Base-by-base conservation (phyloP, 2,888 invertebrate genomes). In the Drosophila falleni region DNA sequence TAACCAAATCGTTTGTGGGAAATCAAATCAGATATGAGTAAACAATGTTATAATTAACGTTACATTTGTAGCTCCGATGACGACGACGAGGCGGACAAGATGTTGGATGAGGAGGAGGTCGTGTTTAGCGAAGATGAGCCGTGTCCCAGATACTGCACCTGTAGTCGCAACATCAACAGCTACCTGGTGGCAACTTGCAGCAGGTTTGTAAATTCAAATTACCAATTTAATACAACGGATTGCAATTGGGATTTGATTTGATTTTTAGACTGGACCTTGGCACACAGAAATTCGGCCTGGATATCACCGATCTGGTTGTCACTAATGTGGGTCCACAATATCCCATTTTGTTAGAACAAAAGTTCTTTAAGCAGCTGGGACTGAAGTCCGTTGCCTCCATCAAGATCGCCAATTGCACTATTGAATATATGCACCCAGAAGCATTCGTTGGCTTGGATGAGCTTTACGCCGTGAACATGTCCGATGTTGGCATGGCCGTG, bases 381-480 rank as follows among this genome's bases (percentile, higher is more conserved):
- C 93, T 96, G 29, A 94, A 95, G 80, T 94, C 94, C 81, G 93
- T 96, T 39, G 94, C 95, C 26, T 95, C 95, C 3, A 94, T 96
- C 15, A 95, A 95, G 87, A 95, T 96, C 80, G 94, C 94, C 56
- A 95, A 96, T 90, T 95, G 95, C 69, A 95, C 95, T 10, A 95
- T 97, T 84, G 93, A 94, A 49, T 94, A 94, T 62, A 94, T 96
- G 76, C 95, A 95, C 80, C 94, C 94, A 19, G 95, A 94, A 51
- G 96, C 96, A 0, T 97, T 97, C 93, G 94, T 94, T 71, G 95
- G 95, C 5, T 93, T 96, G 56, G 93, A 94, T 19, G 94, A 95
- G 73, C 93, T 97, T 31, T 95, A 95, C 78, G 94, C 95, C 19
- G 94, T 97, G 0, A 95, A 96, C 83, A 93, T 97, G 66, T 95